These are phyloP conservation scores for Neosalanx taihuensis DNA, from an alignment of 2,797 vertebrate genomes.

Conservation along the genomic window DNA sequence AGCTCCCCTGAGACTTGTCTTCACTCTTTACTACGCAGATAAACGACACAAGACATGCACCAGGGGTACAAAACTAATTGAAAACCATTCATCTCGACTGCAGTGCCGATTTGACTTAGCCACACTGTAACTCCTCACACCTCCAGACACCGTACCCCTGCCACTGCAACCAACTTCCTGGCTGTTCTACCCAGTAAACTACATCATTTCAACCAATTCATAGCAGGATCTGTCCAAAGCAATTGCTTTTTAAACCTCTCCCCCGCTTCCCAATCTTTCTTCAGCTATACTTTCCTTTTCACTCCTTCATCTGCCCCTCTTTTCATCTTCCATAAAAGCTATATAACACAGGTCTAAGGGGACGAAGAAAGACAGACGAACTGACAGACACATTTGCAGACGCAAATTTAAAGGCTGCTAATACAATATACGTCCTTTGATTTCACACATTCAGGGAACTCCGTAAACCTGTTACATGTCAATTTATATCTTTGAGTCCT, in stretches of 20 bases:
- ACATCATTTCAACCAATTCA: too few species aligned
- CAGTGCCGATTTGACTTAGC: constrained; percentile 1
- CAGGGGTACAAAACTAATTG: neutral
- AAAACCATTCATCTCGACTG: neutral
- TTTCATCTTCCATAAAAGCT: neutral
- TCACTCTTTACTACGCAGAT: neutral
- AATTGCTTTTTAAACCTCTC: neutral
- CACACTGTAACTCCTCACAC: constrained; percentile 8
- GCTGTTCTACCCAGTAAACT: too few species aligned
- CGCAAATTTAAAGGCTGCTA: too few species aligned
- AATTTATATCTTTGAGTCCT: neutral
- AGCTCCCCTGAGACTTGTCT: neutral
- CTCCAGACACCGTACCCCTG: neutral
- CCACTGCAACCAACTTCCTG: too few species aligned
- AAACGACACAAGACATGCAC: neutral
- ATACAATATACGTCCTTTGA: too few species aligned
- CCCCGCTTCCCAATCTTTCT: neutral
- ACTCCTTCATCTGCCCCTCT: neutral
- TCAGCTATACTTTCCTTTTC: neutral
- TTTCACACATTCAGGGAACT: neutral
- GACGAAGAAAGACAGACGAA: too few species aligned
- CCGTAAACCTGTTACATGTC: neutral
- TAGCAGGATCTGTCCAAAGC: too few species aligned
- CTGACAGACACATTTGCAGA: too few species aligned
- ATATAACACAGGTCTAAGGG: neutral